phyloP scores from a whole-genome alignment of 2,888 invertebrate genomes.

The Ceraclea dissimilis region DNA sequence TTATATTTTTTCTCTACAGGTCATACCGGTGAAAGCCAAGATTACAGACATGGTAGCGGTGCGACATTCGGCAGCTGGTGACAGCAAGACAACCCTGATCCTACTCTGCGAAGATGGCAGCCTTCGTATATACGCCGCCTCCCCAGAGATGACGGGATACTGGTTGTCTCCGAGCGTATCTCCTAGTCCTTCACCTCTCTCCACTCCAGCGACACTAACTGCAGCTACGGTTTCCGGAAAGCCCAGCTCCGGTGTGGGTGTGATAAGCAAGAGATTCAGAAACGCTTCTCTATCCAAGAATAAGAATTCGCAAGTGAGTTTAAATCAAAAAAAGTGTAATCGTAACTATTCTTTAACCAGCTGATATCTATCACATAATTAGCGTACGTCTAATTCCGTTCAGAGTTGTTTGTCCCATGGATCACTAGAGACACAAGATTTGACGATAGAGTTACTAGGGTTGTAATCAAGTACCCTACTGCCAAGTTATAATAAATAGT shows the following conservation, averaged over 20 bases:
- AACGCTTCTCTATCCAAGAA: neutral
- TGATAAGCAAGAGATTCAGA: neutral
- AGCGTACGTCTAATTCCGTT: too few relatives aligned
- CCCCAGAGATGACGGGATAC: conserved; percentile 66
- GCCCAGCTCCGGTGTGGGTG: neutral
- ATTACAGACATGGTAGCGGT: conserved; percentile 97
- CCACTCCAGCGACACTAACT: conserved; percentile 64
- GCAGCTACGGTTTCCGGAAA: neutral
- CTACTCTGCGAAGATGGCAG: conserved; percentile 95
- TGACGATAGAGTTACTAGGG: too few relatives aligned
- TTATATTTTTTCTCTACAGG: conserved; percentile 29
- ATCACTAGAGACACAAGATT: too few relatives aligned
- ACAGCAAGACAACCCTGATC: conserved; percentile 84
- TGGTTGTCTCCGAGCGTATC: conserved; percentile 55
- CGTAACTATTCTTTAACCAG: too few relatives aligned
- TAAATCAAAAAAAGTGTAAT: neutral
- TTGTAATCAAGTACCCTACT: too few relatives aligned
- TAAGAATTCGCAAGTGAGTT: neutral
- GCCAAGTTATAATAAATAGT: too few relatives aligned
- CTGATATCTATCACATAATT: too few relatives aligned
- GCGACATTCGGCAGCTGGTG: conserved; percentile 66
- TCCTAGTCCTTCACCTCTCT: conserved; percentile 38
- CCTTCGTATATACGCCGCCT: conserved; percentile 87
- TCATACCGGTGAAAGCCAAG: conserved; percentile 83
- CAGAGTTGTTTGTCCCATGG: too few relatives aligned